phyloP scores from a whole-genome alignment of 2,797 vertebrate species.

The Capromys pilorides region DNA sequence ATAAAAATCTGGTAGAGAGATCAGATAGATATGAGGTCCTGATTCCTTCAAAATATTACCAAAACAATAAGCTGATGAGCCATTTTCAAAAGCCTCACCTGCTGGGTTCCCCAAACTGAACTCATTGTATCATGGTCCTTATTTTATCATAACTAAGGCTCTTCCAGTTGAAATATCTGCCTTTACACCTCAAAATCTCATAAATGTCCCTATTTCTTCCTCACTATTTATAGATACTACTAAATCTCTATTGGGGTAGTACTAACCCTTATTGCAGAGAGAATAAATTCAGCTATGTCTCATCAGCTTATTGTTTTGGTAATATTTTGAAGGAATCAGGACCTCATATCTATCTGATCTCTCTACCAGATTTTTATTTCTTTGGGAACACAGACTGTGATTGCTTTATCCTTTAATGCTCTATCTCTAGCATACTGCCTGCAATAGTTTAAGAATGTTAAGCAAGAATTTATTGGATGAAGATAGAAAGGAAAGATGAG shows the following conservation, averaged over 20 bases:
- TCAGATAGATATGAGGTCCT: constrained; percentile 21
- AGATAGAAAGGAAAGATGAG: background rate
- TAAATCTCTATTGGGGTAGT: constrained; percentile 23
- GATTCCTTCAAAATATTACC: constrained; percentile 17
- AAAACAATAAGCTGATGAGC: background rate
- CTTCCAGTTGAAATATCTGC: background rate
- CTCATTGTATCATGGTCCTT: background rate
- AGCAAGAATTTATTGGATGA: background rate
- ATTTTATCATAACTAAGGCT: background rate
- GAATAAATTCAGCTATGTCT: constrained; percentile 13
- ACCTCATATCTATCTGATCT: constrained; percentile 15
- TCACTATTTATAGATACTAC: background rate
- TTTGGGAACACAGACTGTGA: background rate
- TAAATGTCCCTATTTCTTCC: background rate
- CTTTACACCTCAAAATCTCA: constrained; percentile 8
- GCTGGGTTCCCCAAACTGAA: background rate
- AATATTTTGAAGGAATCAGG: constrained; percentile 28
- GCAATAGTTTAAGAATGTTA: constrained; percentile 15
- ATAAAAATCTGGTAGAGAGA: background rate
- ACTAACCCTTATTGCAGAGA: background rate
- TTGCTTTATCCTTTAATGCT: constrained; percentile 10
- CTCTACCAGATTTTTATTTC: background rate
- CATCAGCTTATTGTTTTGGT: background rate
- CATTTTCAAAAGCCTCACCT: background rate
- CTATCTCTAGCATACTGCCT: background rate